Percentiles rank a stretch among this genome's conserved stretches.
Evolutionary conservation across 2,113 vertebrate species (phyloP).

Genomic region (Corydoras maculifer): DNA sequence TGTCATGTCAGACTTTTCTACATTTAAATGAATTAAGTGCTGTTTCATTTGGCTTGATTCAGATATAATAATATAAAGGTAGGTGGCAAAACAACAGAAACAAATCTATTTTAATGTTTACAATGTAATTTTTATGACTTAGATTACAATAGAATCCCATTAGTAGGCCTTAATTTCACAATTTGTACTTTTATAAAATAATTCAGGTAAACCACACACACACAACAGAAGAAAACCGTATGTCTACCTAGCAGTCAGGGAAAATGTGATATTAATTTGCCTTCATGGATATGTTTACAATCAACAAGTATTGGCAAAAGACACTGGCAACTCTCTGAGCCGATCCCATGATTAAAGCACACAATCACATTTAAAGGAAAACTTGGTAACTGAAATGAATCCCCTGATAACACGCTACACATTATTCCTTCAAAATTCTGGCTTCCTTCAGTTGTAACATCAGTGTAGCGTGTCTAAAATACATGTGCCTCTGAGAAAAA

Average conservation of each 20-base stretch:
- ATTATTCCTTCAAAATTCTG: conserved; percentile 5
- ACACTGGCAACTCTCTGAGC: background rate
- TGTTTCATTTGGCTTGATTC: too few species aligned
- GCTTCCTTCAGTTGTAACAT: conserved; percentile 1
- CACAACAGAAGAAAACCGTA: background rate
- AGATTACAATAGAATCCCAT: background rate
- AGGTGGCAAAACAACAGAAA: too few species aligned
- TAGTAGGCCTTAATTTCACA: background rate
- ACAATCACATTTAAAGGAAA: conserved; percentile 21
- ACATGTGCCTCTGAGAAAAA: conserved; percentile 32
- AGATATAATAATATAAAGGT: too few species aligned
- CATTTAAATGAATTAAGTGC: too few species aligned
- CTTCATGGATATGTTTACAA: conserved; percentile 30
- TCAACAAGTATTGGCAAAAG: conserved; percentile 32
- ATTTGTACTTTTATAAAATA: background rate
- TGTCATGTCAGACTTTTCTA: too few species aligned
- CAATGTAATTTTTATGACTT: background rate
- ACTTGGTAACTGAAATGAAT: background rate
- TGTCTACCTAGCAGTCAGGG: background rate
- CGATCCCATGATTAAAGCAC: conserved; percentile 34
- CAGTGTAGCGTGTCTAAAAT: background rate
- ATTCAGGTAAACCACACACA: background rate
- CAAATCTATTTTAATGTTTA: too few species aligned
- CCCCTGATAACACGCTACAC: conserved; percentile 31
- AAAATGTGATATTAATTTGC: conserved; percentile 30